Evolutionary conservation across 2,797 vertebrate species (phyloP), one percentile per base, ranked within the genome.

Genomic region (Sitta carolinensis): DNA sequence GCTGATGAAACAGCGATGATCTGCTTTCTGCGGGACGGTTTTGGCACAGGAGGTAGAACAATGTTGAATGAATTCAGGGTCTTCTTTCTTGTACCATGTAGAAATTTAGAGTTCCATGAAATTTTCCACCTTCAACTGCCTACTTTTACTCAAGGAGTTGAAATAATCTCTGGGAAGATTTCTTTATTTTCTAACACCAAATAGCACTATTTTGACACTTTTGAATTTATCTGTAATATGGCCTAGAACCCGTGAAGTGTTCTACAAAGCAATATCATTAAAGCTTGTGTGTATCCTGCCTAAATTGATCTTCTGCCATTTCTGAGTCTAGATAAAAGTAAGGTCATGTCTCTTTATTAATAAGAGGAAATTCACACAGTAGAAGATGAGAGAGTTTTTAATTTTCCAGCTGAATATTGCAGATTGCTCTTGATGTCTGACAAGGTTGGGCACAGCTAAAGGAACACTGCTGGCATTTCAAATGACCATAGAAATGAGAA

Each of bases 371-470:
- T 51, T 89, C 66, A 68, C 62, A 61, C 68, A 88, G 40, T 34
- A 78, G 58, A 83, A 78, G 76, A 95, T 95, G 50, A 84, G 82
- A 94, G 79, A 93, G 62, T 11, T 94, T 93, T 95, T 96, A 90
- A 93, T 96, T 96, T 96, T 93, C 79, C 69, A 73, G 62, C 62
- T 93, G 66, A 75, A 75, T 84, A 91, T 89, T 67, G 67, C 38
- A 82, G 70, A 89, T 96, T 93, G 63, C 55, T 88, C 67, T 91
- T 94, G 87, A 94, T 88, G 62, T 88, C 73, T 93, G 87, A 72
- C 73, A 90, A 75, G 69, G 51, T 55, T 95, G 64, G 32, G 54
- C 69, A 68, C n/a, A 91, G 66, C 83, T 69, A 58, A 94, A 93
- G 43, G 36, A 78, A 72, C 3, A 4, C 47, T 48, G n/a, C 30